A percentile compares a stretch with the other conserved stretches of the same genome.
Evolutionary conservation across 2,888 invertebrate genomes (phyloP).

Genomic region (Hirtodrosophila duncani): DNA sequence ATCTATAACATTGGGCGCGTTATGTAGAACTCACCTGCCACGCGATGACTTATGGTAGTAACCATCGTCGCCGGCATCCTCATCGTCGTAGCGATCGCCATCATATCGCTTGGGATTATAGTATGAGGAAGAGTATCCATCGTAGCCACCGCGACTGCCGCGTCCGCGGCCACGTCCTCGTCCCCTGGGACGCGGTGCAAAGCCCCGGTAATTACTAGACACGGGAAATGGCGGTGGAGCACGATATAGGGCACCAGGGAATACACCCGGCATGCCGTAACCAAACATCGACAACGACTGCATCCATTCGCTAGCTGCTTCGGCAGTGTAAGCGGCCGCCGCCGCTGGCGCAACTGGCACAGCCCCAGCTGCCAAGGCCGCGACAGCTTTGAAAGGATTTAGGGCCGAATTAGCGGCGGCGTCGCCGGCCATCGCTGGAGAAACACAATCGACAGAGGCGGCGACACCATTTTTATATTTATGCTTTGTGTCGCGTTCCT

Average conservation of each 20-base stretch:
- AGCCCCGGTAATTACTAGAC: slow-evolving; percentile 74
- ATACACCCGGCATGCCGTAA: slow-evolving; percentile 67
- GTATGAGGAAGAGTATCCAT: slow-evolving; percentile 61
- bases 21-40: slow-evolving; percentile 40
- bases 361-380: slow-evolving; percentile 61
- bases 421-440: too few species aligned
- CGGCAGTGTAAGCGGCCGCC: slow-evolving; percentile 57
- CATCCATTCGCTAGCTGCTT: slow-evolving; percentile 76
- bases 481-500: slow-evolving; percentile 38
- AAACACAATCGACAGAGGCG: too few species aligned
- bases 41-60: slow-evolving; percentile 75
- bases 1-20: neutral
- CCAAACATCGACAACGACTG: slow-evolving; percentile 76
- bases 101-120: slow-evolving; percentile 80
- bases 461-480: slow-evolving; percentile 37
- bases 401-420: slow-evolving; percentile 25
- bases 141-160: slow-evolving; percentile 58
- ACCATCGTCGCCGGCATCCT: slow-evolving; percentile 80
- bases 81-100: slow-evolving; percentile 80
- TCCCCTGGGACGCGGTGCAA: slow-evolving; percentile 76
- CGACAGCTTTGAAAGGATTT: slow-evolving; percentile 76
- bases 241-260: slow-evolving; percentile 74
- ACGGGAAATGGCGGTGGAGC: slow-evolving; percentile 61
- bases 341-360: slow-evolving; percentile 43
- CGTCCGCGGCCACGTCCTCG: slow-evolving; percentile 79